A percentile compares a stretch with the other conserved stretches of the same genome.
Evolutionary conservation across 2,888 invertebrate genomes (phyloP).

Genomic region (Agrochola lychnidis): DNA sequence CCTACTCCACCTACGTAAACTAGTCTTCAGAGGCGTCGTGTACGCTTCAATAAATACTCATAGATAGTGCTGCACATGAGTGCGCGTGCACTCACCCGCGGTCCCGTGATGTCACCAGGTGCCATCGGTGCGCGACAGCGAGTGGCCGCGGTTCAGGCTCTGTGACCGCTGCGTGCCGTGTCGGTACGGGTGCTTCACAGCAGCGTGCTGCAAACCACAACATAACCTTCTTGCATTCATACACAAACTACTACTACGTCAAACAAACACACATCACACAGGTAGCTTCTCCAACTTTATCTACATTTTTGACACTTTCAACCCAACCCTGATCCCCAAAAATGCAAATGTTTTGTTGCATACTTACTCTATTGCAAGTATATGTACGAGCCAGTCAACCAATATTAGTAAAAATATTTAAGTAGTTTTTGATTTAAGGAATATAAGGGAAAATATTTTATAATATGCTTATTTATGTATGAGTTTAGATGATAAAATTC

Average conservation of each 20-base stretch:
- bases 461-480: slow-evolving; percentile 42
- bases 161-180: slow-evolving; percentile 93
- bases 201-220: slow-evolving; percentile 90
- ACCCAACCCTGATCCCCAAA: slow-evolving; percentile 8
- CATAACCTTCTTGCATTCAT: slow-evolving; percentile 48
- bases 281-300: slow-evolving; percentile 7
- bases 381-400: slow-evolving; percentile 6
- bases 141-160: slow-evolving; percentile 94
- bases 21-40: slow-evolving; percentile 5
- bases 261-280: slow-evolving; percentile 21
- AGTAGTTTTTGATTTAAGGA: slow-evolving; percentile 35
- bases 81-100: slow-evolving; percentile 87
- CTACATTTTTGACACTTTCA: not conserved
- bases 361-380: slow-evolving; percentile 28
- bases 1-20: slow-evolving; percentile 19
- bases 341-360: not conserved
- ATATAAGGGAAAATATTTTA: slow-evolving; percentile 33
- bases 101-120: slow-evolving; percentile 96
- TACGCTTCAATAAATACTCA: slow-evolving; percentile 31
- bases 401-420: slow-evolving; percentile 30
- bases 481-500: slow-evolving; percentile 53
- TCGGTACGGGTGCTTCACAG: slow-evolving; percentile 91
- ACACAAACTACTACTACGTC: slow-evolving; percentile 27
- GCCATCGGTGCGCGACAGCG: slow-evolving; percentile 93
- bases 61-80: slow-evolving; percentile 37